These are phyloP conservation scores for Beris morrisii DNA, from an alignment of 2,888 invertebrate species.

Conservation along the genomic window DNA sequence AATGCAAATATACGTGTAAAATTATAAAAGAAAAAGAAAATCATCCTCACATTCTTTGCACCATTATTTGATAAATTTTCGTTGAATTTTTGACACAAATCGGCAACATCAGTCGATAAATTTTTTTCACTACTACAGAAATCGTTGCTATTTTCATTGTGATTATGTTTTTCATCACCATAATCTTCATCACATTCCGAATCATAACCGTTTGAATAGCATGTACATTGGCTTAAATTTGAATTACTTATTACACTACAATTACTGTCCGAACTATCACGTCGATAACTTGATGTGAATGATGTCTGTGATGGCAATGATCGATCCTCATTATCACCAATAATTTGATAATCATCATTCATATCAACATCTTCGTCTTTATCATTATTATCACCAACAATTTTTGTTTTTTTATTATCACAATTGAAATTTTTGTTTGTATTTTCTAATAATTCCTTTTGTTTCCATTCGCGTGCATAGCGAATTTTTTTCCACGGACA, in stretches of 20 bases:
- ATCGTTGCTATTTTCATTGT: conserved; percentile 17
- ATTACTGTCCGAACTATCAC: conserved; percentile 55
- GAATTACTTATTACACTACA: conserved; percentile 53
- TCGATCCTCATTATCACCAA: not conserved
- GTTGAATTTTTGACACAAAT: conserved; percentile 56
- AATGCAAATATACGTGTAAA: not conserved
- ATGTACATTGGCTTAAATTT: conserved; percentile 34
- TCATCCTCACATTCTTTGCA: conserved; percentile 18
- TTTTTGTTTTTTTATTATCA: conserved; percentile 9
- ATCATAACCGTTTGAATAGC: conserved; percentile 49
- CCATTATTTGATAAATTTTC: conserved; percentile 51
- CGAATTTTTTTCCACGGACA: conserved; percentile 57
- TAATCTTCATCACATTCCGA: conserved; percentile 53
- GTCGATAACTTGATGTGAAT: conserved; percentile 41
- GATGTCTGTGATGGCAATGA: not conserved
- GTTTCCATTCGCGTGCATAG: conserved; percentile 55
- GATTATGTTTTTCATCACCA: conserved; percentile 41
- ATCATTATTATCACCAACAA: not conserved
- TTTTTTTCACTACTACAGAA: conserved; percentile 37
- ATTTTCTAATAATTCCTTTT: conserved; percentile 24
- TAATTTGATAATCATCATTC: conserved; percentile 1
- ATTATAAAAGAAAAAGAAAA: not conserved
- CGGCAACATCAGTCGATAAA: conserved; percentile 43
- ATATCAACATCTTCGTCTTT: not conserved
- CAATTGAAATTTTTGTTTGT: conserved; percentile 15